Percentiles rank a stretch among this genome's conserved stretches.
These are phyloP conservation scores for Tridacna gigas DNA, from an alignment of 2,888 invertebrate species.

Conservation along the genomic window DNA sequence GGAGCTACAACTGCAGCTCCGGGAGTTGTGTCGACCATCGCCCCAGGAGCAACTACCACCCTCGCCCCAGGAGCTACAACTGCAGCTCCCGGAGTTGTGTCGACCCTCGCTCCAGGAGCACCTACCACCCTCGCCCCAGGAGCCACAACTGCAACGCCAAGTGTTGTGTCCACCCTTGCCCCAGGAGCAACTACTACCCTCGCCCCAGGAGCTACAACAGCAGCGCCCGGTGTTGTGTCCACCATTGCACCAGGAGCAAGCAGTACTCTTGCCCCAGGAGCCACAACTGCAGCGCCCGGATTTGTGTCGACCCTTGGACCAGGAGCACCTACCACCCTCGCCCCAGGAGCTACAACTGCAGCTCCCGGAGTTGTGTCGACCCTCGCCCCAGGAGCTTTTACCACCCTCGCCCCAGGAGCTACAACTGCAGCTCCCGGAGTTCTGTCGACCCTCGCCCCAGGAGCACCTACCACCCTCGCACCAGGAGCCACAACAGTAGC, in stretches of 20 bases:
- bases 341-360: background rate
- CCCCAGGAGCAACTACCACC: background rate
- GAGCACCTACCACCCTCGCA: background rate
- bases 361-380: background rate
- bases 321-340: background rate
- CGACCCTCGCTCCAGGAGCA: background rate
- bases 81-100: background rate
- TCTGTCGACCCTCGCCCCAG: background rate
- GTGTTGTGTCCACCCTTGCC: background rate
- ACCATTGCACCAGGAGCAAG: background rate
- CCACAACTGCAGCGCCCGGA: background rate
- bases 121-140: background rate
- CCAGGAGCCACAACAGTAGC: background rate
- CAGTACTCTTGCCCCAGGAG: background rate
- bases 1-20: background rate
- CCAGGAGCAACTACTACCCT: background rate
- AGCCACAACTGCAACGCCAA: background rate
- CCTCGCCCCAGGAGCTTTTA: background rate
- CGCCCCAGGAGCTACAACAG: background rate
- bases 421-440: background rate
- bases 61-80: constrained; percentile 1
- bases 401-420: background rate
- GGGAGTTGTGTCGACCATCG: background rate
- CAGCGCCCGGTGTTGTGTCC: background rate
- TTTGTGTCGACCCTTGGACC: background rate